Evolutionary conservation across 2,113 vertebrate species (phyloP).

Genomic region (Sapayoa aenigma): DNA sequence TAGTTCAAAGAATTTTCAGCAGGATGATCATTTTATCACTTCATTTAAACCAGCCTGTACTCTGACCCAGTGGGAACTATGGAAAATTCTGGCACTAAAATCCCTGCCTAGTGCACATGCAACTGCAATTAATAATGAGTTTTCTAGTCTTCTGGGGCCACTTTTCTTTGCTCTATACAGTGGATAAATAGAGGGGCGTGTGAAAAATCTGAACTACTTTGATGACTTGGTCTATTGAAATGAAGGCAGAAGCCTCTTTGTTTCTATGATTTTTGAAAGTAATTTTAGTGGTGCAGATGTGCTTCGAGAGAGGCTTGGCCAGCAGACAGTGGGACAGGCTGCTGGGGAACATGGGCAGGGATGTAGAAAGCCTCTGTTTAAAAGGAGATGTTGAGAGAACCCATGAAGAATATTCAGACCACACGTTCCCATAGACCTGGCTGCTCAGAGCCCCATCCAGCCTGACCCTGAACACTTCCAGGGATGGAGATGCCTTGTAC

Average conservation of each 20-base stretch:
- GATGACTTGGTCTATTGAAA: neutral
- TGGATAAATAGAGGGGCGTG: neutral
- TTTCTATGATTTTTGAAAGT: neutral
- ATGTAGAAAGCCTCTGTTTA: neutral
- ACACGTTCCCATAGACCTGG: neutral
- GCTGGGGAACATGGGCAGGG: neutral
- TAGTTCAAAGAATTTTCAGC: neutral
- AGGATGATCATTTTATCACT: neutral
- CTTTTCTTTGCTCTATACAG: neutral
- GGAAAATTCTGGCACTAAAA: neutral
- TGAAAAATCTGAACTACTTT: neutral
- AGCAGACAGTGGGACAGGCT: neutral
- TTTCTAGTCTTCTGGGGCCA: neutral
- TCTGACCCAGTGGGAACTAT: neutral
- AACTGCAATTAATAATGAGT: neutral
- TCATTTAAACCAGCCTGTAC: neutral
- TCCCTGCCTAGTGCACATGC: neutral
- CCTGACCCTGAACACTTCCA: neutral
- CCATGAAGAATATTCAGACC: neutral
- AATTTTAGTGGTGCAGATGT: neutral
- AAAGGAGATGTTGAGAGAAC: neutral
- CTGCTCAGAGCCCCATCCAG: neutral
- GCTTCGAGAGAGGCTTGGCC: neutral
- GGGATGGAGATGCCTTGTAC: neutral
- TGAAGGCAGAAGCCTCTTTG: neutral